Conservation (phyloP, 1,140 invertebrate genomes). For the Drosophila orosa region DNA sequence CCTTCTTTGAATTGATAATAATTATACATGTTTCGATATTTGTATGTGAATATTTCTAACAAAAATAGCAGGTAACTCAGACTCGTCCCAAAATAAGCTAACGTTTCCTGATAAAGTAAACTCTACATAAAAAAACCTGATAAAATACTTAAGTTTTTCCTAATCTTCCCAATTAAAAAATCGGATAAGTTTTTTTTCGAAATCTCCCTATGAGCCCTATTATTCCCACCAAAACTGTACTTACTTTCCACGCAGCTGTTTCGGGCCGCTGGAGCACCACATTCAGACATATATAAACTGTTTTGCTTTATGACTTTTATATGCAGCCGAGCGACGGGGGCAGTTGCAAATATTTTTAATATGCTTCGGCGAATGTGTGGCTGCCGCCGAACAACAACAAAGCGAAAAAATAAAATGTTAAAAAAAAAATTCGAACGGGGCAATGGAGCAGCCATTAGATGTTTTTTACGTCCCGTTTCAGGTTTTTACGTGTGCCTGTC, state of each 20-base stretch:
- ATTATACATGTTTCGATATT: no score
- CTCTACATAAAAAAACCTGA: not conserved
- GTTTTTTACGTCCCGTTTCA: constrained; percentile 43
- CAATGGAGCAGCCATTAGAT: constrained; percentile 32
- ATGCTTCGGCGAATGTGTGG: constrained; percentile 61
- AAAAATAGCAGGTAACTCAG: no score
- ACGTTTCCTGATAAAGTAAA: no score
- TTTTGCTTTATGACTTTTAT: constrained; percentile 81
- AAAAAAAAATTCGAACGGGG: constrained; percentile 31
- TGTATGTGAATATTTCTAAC: no score
- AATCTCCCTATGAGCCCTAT: not conserved
- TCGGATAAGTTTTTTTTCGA: no score
- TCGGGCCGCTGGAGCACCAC: constrained; percentile 25
- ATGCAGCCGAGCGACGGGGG: constrained; percentile 50
- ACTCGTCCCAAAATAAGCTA: no score
- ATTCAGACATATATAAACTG: constrained; percentile 64
- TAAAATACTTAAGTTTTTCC: no score
- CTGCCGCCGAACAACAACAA: constrained; percentile 20
- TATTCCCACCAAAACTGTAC: not conserved
- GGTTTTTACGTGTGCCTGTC: constrained; percentile 50
- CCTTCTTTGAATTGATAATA: no score
- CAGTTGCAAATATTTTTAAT: constrained; percentile 77
- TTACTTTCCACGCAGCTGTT: constrained; percentile 1
- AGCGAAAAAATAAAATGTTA: constrained; percentile 40
- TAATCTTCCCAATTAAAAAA: no score